A percentile compares a stretch with the other conserved stretches of the same genome.
Evolutionary conservation across 92 coral and sea anemone genomes (phyloP).

Genomic region (Montipora capitata): DNA sequence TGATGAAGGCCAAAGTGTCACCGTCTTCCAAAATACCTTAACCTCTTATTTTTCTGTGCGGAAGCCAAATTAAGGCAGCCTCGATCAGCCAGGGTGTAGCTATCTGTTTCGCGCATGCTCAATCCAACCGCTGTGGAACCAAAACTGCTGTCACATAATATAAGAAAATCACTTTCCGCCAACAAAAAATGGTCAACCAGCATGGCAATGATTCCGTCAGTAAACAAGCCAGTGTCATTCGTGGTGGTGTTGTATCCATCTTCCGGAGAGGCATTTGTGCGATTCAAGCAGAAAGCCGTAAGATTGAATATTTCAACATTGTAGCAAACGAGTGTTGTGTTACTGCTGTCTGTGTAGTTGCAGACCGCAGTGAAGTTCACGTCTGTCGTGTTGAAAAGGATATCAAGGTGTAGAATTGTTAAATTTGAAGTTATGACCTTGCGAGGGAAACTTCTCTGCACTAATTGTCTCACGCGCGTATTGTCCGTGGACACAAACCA

Average conservation of each 20-base stretch:
- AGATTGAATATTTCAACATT: conserved; percentile 65
- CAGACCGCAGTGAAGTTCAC: conserved; percentile 78
- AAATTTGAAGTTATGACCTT: conserved; percentile 83
- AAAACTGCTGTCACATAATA: conserved; percentile 95
- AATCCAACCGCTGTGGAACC: conserved; percentile 92
- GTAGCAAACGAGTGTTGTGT: conserved; percentile 71
- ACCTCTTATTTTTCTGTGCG: conserved; percentile 52
- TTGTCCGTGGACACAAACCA: conserved; percentile 96
- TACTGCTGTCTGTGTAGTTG: conserved; percentile 70
- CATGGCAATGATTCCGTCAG: conserved; percentile 86
- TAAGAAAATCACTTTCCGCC: conserved; percentile 88
- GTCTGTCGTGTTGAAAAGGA: conserved; percentile 76
- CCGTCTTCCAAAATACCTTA: conserved; percentile 71
- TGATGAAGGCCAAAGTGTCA: neutral
- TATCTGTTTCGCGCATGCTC: conserved; percentile 82
- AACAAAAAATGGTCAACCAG: conserved; percentile 90
- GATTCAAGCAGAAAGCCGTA: conserved; percentile 78
- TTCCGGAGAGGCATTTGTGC: conserved; percentile 41
- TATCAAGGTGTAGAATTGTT: conserved; percentile 83
- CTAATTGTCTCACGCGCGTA: conserved; percentile 70
- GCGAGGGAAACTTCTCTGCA: conserved; percentile 66
- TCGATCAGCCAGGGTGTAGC: conserved; percentile 82
- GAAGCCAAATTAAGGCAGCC: conserved; percentile 63
- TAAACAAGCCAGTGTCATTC: conserved; percentile 59
- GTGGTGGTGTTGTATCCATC: conserved; percentile 29